phyloP scores from a whole-genome alignment of 2,797 vertebrate genomes.

The Mus caroli region DNA sequence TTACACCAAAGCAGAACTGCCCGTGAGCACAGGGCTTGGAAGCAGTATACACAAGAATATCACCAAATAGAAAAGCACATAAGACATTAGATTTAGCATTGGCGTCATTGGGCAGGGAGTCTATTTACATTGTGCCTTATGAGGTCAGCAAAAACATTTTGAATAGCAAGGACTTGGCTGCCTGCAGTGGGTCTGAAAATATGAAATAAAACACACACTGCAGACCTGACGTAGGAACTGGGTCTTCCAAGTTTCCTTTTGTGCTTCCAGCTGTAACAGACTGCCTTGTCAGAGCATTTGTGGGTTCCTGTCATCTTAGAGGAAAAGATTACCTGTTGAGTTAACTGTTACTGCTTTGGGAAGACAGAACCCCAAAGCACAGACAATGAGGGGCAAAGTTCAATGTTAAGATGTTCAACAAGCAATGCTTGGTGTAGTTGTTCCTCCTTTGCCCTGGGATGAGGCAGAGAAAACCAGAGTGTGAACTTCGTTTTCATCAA shows the following conservation, averaged over 20 bases:
- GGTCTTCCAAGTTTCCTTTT: constrained; percentile 69
- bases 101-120: constrained; percentile 74
- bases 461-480: background rate
- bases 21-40: constrained; percentile 35
- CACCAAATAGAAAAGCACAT: constrained; percentile 60
- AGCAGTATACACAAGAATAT: constrained; percentile 54
- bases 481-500: constrained; percentile 29
- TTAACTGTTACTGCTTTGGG: background rate
- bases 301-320: constrained; percentile 55
- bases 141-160: constrained; percentile 81
- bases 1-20: constrained; percentile 67
- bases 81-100: constrained; percentile 58
- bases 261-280: constrained; percentile 67
- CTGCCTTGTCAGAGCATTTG: constrained; percentile 42
- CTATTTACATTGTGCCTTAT: constrained; percentile 80
- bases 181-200: constrained; percentile 65
- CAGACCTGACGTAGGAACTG: constrained; percentile 63
- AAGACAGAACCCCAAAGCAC: constrained; percentile 43
- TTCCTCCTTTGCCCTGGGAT: background rate
- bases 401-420: constrained; percentile 13
- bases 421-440: background rate
- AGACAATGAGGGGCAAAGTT: constrained; percentile 30
- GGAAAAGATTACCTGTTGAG: constrained; percentile 27
- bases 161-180: constrained; percentile 73
- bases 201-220: constrained; percentile 73